phyloP scores from a whole-genome alignment of 2,113 vertebrate genomes.

The Paramormyrops kingsleyae region DNA sequence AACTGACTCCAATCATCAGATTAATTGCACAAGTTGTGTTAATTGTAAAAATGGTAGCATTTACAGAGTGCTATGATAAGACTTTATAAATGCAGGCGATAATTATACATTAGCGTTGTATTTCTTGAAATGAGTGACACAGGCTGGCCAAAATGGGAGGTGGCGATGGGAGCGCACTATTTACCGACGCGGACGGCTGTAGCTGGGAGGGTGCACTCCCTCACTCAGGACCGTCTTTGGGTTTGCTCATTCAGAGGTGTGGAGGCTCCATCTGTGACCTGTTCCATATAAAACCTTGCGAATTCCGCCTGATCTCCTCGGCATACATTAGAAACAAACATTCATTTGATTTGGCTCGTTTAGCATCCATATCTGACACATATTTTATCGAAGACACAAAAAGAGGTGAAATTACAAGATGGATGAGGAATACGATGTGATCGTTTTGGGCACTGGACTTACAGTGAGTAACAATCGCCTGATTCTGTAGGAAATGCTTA shows the following conservation, averaged over 20 bases:
- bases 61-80: not conserved
- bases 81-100: not conserved
- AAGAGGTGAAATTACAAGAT: conserved; percentile 63
- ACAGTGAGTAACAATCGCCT: conserved; percentile 64
- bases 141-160: not conserved
- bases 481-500: not conserved
- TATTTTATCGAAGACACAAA: conserved; percentile 46
- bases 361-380: conserved; percentile 23
- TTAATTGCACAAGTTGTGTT: not conserved
- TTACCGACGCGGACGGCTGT: conserved; percentile 60
- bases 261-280: conserved; percentile 36
- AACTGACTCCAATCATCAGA: not conserved
- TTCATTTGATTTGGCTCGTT: conserved; percentile 21
- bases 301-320: conserved; percentile 28
- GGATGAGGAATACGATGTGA: conserved; percentile 93
- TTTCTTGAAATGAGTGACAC: not conserved
- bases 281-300: conserved; percentile 26
- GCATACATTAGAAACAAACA: conserved; percentile 24
- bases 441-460: conserved; percentile 85
- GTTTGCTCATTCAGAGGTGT: conserved; percentile 62
- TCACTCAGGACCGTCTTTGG: conserved; percentile 73
- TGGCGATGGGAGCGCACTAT: conserved; percentile 55
- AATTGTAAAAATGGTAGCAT: not conserved
- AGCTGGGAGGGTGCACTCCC: conserved; percentile 35
- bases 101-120: not conserved